phyloP scores from a whole-genome alignment of 2,888 invertebrate species.

The Drosophila glabriapex region DNA sequence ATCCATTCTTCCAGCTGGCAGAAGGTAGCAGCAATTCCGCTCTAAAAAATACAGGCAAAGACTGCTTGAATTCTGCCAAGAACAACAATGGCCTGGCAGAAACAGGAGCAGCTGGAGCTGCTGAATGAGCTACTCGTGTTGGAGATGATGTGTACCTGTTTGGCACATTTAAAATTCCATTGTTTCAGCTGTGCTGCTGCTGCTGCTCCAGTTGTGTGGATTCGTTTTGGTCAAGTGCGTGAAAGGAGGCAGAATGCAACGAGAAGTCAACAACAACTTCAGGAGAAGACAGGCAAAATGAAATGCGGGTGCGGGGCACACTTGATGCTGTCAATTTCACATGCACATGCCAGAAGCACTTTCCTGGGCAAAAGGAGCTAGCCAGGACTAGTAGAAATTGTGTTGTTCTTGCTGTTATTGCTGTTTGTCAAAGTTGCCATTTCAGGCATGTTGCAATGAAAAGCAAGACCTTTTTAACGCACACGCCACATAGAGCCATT shows the following conservation, averaged over 20 bases:
- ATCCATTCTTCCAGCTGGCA: not conserved
- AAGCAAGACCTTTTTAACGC: conserved; percentile 74
- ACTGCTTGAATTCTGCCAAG: conserved; percentile 16
- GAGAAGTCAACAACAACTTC: conserved; percentile 46
- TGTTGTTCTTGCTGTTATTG: conserved; percentile 49
- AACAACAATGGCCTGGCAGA: conserved; percentile 12
- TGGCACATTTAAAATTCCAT: conserved; percentile 76
- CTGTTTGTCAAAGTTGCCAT: conserved; percentile 81
- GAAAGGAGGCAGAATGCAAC: conserved; percentile 24
- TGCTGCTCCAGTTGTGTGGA: conserved; percentile 27
- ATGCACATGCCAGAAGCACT: conserved; percentile 23
- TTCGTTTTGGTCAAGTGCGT: conserved; percentile 51
- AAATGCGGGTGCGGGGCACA: not conserved
- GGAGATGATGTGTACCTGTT: conserved; percentile 55
- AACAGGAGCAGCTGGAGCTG: not conserved
- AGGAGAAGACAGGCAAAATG: conserved; percentile 25
- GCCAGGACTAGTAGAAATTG: conserved; percentile 26
- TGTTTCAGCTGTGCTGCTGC: conserved; percentile 53
- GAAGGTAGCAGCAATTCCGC: not conserved
- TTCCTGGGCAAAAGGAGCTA: conserved; percentile 15
- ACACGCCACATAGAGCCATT: conserved; percentile 15
- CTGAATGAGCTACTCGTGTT: conserved; percentile 18
- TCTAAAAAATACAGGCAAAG: conserved; percentile 6
- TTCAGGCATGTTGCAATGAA: conserved; percentile 79
- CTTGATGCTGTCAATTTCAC: conserved; percentile 50